Evolutionary conservation across 2,113 vertebrate species (phyloP), one percentile per base, ranked within the genome.

Genomic region (Hemicordylus capensis): DNA sequence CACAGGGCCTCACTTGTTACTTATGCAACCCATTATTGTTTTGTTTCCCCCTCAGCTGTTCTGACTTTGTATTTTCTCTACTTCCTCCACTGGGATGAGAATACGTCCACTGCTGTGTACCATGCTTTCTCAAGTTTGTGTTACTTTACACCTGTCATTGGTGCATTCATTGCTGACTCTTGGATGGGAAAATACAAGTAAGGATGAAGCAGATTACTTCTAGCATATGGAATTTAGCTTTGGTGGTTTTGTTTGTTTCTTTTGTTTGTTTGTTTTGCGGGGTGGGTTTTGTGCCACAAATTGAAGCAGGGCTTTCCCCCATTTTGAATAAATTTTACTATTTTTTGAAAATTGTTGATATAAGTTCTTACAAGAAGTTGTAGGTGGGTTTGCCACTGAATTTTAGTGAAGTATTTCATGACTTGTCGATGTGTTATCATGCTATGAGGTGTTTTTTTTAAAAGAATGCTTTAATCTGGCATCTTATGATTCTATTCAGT

Each of bases 131-230:
- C 96, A 0, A 95, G 98, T 0, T 96, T 99, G 37, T 99, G 98
- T 93, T 99, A 99, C 93, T 99, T 99, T 94, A 99, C 98, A 1
- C 99, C 99, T 34, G 92, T 99, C 64, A 90, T 99, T 15, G 99
- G 99, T 86, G 99, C 99, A 48, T 85, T 98, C 93, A 98, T 99
- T 76, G 99, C 99, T 44, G 99, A 99, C 93, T 98, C 98, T 0
- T 99, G 98, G 98, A 93, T 99, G 79, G 99, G 99, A 22, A 99
- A 99, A 94, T 99, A 97, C 95, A 99, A 95, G 99, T 99, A 95
- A 98, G 98, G 58, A 72, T 80, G 66, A 61, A 46, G 12, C 4
- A 80, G 7, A 85, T 19, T 80, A 3, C 22, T 67, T 87, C 70
- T 78, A 20, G 7, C 31, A 70, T 69, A 76, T 22, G 19, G 73